Evolutionary conservation across 2,113 vertebrate species (phyloP), one percentile per base, ranked within the genome.

Genomic region (Pungitius pungitius): DNA sequence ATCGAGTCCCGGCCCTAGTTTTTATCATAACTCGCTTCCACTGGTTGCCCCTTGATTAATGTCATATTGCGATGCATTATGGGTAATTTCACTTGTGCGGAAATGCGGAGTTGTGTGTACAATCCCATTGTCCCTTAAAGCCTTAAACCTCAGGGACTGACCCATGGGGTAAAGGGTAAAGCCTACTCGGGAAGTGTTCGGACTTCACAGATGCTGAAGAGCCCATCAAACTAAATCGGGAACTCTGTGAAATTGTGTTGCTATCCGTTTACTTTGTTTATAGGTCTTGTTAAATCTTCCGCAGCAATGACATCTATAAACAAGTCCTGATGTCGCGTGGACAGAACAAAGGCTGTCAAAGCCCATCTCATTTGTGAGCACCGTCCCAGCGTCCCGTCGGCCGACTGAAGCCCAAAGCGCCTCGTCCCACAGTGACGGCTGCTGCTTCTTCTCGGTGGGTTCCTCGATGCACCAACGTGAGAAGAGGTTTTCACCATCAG

Each of bases 401-500:
- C 75, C 37, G 18, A 12, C 43, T 86, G 84, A 73, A 81, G 85
- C 20, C 65, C 42, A 49, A 80, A 37, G 71, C 40, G 61, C 30
- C 30, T 3, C 2, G 30, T 30, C 30, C 2, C 30, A 30, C 30
- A 30, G 69, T 47, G n/a, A n/a, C n/a, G n/a, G n/a, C n/a, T n/a
- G n/a, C 63, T 26, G 62, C 17, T 18, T 70, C 70, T 52, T 81
- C 73, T 71, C 39, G 83, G 70, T 84, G 47, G 80, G 68, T 82
- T 80, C 72, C 71, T 78, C 85, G 73, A 85, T 64, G 73, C 22
- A 51, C 77, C 75, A 79, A 85, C 75, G 62, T 69, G 40, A 26
- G 39, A 74, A 15, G n/a, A 74, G 12, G n/a, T 42, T 67, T 65
- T 54, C n/a, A 63, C 30, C 63, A 24, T 24, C 49, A 70, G 45